These are phyloP conservation scores for Bacillus rossius DNA, from an alignment of 1,140 invertebrate genomes.

Conservation along the genomic window DNA sequence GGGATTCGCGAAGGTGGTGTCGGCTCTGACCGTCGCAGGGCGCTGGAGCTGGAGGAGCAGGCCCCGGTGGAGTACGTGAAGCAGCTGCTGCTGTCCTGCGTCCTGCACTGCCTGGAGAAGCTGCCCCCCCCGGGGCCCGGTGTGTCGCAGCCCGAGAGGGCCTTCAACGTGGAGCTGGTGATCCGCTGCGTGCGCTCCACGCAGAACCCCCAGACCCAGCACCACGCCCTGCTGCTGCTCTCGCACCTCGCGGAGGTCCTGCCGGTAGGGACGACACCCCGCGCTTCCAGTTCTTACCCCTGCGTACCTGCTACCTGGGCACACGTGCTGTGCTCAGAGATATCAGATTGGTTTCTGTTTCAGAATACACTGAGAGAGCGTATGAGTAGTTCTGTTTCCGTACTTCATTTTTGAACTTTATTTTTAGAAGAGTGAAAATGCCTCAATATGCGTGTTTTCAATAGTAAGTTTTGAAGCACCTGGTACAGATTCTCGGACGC, in stretches of 20 bases:
- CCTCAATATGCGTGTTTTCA: no score
- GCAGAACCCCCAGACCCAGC: conserved; percentile 90
- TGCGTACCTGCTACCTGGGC: no score
- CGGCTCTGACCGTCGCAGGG: conserved; percentile 39
- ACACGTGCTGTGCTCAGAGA: not conserved
- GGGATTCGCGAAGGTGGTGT: no score
- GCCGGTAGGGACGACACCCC: conserved; percentile 47
- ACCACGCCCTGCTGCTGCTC: conserved; percentile 79
- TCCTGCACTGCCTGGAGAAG: conserved; percentile 64
- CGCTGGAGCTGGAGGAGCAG: conserved; percentile 74
- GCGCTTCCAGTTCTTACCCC: no score
- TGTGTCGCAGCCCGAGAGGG: conserved; percentile 46
- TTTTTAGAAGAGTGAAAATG: no score
- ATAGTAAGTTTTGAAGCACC: no score
- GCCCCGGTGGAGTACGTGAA: conserved; percentile 83
- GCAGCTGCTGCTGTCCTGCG: conserved; percentile 73
- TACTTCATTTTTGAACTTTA: no score
- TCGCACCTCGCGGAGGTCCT: conserved; percentile 67
- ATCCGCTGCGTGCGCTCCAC: conserved; percentile 85
- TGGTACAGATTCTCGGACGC: no score
- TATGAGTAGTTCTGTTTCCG: no score
- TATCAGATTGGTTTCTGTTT: no score
- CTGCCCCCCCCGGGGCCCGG: conserved; percentile 35
- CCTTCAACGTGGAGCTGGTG: conserved; percentile 74
- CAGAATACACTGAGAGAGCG: no score